Evolutionary conservation across 1,140 invertebrate species (phyloP).

Genomic region (Apis mellifera): DNA sequence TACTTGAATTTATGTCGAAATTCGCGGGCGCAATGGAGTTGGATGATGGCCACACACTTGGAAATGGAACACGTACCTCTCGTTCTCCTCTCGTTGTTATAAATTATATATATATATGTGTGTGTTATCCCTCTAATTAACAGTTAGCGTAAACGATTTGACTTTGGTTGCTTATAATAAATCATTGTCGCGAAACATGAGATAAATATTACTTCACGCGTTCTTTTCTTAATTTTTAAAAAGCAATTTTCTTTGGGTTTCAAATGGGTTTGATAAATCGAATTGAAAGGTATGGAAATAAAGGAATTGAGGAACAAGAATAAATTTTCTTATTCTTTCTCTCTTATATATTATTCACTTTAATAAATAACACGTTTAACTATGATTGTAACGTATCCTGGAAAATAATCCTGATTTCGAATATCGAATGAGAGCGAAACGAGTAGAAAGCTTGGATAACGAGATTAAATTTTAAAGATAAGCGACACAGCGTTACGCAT

Average conservation of each 20-base stretch:
- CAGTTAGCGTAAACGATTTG: constrained; percentile 16
- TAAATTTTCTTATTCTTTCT: no score
- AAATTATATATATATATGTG: constrained; percentile 26
- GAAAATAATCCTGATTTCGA: neutral
- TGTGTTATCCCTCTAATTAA: constrained; percentile 40
- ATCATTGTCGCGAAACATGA: neutral
- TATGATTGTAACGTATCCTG: neutral
- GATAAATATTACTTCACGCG: no score
- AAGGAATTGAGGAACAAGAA: no score
- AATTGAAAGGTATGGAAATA: no score
- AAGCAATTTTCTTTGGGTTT: no score
- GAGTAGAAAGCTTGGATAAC: neutral
- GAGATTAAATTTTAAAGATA: neutral
- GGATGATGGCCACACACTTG: neutral
- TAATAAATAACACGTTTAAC: no score
- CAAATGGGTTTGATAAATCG: no score
- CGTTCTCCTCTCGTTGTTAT: constrained; percentile 18
- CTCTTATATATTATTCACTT: no score
- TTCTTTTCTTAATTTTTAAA: no score
- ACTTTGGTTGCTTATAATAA: constrained; percentile 9
- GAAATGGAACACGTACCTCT: neutral
- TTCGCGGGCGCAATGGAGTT: constrained; percentile 1
- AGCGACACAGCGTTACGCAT: neutral
- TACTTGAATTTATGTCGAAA: constrained; percentile 40
- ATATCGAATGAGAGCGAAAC: neutral